Percentiles rank a stretch among this genome's conserved stretches.
Conservation (phyloP, 2,888 invertebrate species). For the Incurvaria masculella region DNA sequence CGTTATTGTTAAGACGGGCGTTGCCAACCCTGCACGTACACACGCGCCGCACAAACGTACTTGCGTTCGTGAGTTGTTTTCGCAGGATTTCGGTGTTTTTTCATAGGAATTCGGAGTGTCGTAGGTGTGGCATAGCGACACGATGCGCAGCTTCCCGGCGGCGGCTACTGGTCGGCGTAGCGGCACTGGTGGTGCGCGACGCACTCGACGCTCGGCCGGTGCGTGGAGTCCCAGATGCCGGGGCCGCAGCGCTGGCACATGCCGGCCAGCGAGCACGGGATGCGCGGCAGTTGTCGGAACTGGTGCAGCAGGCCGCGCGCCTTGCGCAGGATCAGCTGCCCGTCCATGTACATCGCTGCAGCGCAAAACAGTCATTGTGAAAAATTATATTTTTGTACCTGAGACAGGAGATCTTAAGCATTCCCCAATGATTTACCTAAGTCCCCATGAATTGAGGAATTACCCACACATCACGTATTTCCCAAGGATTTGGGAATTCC, state of each 20-base stretch:
- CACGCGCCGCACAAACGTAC: no score
- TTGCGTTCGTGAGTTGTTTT: no score
- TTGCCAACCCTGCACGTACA: no score
- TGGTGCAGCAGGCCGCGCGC: constrained; percentile 89
- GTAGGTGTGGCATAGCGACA: no score
- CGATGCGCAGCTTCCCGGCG: no score
- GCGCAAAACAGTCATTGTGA: constrained; percentile 22
- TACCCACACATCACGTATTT: no score
- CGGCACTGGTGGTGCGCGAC: constrained; percentile 56
- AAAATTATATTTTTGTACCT: not conserved
- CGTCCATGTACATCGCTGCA: constrained; percentile 96
- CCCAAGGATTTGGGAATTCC: no score
- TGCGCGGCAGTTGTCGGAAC: constrained; percentile 80
- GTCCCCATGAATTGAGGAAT: no score
- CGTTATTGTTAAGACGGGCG: no score
- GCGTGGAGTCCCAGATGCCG: constrained; percentile 93
- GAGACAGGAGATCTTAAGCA: not conserved
- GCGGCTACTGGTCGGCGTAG: constrained; percentile 39
- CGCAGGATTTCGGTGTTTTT: no score
- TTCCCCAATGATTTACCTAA: not conserved
- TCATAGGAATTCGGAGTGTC: no score
- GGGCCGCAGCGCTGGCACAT: constrained; percentile 87
- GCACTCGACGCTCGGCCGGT: constrained; percentile 84
- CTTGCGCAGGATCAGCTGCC: constrained; percentile 83
- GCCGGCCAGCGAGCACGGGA: constrained; percentile 87